Conservation (phyloP, 2,113 vertebrate species). For the Nothoprocta perdicaria region DNA sequence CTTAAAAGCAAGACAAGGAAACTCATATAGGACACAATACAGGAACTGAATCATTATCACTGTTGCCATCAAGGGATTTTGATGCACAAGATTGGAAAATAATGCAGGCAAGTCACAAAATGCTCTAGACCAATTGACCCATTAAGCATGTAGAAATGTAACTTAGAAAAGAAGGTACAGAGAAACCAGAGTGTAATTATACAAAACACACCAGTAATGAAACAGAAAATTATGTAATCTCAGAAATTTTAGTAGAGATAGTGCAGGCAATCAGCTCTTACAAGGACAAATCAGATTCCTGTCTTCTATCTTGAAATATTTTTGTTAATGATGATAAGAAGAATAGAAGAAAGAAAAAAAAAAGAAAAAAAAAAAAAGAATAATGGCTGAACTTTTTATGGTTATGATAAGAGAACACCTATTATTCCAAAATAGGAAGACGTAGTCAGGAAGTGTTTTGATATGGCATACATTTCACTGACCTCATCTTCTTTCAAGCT, state of each 20-base stretch:
- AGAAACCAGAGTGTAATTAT: constrained; percentile 34
- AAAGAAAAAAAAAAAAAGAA: background rate
- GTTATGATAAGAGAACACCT: background rate
- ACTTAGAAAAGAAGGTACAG: constrained; percentile 1
- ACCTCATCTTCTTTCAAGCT: constrained; percentile 55
- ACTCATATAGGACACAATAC: background rate
- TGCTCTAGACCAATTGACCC: constrained; percentile 9
- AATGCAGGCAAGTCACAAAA: constrained; percentile 15
- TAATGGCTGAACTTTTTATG: background rate
- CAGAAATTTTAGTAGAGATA: background rate
- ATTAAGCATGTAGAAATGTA: constrained; percentile 27
- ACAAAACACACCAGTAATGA: background rate
- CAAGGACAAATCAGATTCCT: background rate
- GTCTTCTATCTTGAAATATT: background rate
- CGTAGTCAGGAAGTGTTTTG: constrained; percentile 12
- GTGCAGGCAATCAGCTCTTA: background rate
- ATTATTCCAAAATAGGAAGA: constrained; percentile 5
- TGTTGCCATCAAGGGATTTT: constrained; percentile 40
- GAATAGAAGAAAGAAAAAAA: background rate
- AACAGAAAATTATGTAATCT: constrained; percentile 34
- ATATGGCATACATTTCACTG: constrained; percentile 16
- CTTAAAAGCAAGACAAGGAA: constrained; percentile 24
- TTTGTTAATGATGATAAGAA: background rate
- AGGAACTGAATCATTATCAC: background rate
- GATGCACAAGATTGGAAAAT: constrained; percentile 22